phyloP scores from a whole-genome alignment of 2,888 invertebrate genomes.

The Drosophila villosipedis region DNA sequence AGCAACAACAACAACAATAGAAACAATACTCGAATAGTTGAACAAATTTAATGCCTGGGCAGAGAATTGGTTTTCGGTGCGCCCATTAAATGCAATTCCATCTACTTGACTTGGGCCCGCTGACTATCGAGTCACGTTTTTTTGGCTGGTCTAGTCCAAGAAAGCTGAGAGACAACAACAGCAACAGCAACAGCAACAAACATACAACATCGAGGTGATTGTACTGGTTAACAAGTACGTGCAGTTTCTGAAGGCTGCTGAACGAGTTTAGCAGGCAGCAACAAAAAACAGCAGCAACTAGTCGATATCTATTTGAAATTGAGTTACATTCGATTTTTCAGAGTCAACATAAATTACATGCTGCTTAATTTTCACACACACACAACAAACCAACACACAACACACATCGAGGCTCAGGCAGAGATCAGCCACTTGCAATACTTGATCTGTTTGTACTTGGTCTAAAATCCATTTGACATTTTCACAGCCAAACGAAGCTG shows the following conservation, averaged over 20 bases:
- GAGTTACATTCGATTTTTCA: conserved; percentile 75
- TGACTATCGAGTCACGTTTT: conserved; percentile 71
- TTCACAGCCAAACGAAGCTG: conserved; percentile 28
- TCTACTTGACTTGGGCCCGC: conserved; percentile 65
- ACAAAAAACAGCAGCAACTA: conserved; percentile 8
- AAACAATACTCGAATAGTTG: conserved; percentile 38
- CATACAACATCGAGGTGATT: conserved; percentile 61
- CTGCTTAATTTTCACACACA: conserved; percentile 67
- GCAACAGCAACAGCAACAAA: conserved; percentile 1
- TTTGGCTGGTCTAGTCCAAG: conserved; percentile 49
- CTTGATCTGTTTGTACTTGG: conserved; percentile 6
- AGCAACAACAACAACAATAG: conserved; percentile 21
- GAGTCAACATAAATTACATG: conserved; percentile 79
- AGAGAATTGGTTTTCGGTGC: conserved; percentile 57
- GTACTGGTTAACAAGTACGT: conserved; percentile 75
- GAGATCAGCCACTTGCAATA: conserved; percentile 10
- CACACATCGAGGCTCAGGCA: conserved; percentile 8
- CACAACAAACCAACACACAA: conserved; percentile 36
- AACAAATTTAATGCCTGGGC: conserved; percentile 54
- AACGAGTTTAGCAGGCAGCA: conserved; percentile 63
- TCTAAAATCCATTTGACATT: conserved; percentile 54
- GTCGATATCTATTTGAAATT: conserved; percentile 68
- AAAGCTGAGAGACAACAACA: conserved; percentile 12
- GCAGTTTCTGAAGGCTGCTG: conserved; percentile 77
- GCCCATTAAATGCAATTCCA: conserved; percentile 79